phyloP scores from a whole-genome alignment of 2,113 vertebrate genomes.

The Gasterosteus nipponicus region DNA sequence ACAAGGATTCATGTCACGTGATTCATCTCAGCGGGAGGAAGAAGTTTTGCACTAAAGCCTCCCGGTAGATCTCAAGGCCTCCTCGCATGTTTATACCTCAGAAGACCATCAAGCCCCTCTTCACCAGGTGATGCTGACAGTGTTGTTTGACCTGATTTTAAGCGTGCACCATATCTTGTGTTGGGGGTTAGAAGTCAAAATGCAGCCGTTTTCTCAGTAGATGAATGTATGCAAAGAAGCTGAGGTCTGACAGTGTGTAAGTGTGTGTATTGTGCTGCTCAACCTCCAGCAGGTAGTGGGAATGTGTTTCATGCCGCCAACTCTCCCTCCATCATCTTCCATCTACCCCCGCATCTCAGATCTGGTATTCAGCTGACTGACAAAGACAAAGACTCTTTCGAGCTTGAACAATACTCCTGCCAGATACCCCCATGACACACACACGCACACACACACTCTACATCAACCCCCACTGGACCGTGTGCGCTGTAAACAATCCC shows the following conservation, averaged over 20 bases:
- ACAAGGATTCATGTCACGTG: slow-evolving; percentile 52
- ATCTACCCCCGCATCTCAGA: slow-evolving; percentile 37
- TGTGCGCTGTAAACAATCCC: slow-evolving; percentile 18
- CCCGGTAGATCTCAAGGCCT: slow-evolving; percentile 28
- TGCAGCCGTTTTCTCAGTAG: not conserved
- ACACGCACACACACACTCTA: slow-evolving; percentile 13
- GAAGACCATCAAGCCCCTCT: not conserved
- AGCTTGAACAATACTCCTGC: slow-evolving; percentile 60
- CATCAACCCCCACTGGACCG: slow-evolving; percentile 20
- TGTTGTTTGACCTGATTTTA: not conserved
- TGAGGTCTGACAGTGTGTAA: slow-evolving; percentile 1
- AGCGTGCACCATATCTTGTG: not conserved
- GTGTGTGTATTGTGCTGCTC: slow-evolving; percentile 34
- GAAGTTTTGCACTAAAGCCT: slow-evolving; percentile 32
- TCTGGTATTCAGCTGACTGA: slow-evolving; percentile 57
- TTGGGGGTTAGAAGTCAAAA: not conserved
- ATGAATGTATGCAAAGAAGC: slow-evolving; percentile 4
- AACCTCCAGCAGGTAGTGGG: slow-evolving; percentile 61
- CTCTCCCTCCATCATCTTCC: slow-evolving; percentile 47
- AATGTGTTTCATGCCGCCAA: slow-evolving; percentile 57
- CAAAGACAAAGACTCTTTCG: slow-evolving; percentile 67
- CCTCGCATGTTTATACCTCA: not conserved
- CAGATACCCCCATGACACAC: slow-evolving; percentile 47
- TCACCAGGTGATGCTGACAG: not conserved
- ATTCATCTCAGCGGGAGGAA: slow-evolving; percentile 46